Conservation (phyloP, 2,113 vertebrate species). For the Rhipidura dahli region DNA sequence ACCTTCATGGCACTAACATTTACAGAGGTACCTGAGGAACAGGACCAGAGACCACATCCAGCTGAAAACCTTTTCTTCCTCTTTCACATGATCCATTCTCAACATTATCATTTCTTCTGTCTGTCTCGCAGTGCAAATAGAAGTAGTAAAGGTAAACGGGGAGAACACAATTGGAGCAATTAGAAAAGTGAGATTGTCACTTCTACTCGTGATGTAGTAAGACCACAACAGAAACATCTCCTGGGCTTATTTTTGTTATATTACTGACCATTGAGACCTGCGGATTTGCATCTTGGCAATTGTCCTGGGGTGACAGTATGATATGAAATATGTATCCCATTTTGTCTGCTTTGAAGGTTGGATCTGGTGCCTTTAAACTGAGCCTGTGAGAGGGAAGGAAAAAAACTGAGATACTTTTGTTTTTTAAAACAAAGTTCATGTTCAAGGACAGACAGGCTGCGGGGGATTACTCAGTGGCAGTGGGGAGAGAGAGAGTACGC, state of each 20-base stretch:
- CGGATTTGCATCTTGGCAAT: not conserved
- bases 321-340: no score
- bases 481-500: no score
- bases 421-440: no score
- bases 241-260: not conserved
- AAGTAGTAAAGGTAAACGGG: not conserved
- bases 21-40: not conserved
- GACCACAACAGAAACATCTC: not conserved
- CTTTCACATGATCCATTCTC: not conserved
- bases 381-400: no score
- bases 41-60: not conserved
- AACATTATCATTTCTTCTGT: not conserved
- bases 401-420: no score
- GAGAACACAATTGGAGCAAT: not conserved
- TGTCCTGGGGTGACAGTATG: no score
- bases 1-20: accelerated
- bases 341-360: no score
- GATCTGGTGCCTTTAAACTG: no score
- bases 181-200: not conserved
- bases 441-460: no score
- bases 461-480: no score
- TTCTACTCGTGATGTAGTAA: not conserved
- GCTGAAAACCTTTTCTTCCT: not conserved
- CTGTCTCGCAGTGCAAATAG: not conserved
- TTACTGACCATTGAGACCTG: not conserved